phyloP scores from a whole-genome alignment of 2,113 vertebrate species.

The Picathartes gymnocephalus region DNA sequence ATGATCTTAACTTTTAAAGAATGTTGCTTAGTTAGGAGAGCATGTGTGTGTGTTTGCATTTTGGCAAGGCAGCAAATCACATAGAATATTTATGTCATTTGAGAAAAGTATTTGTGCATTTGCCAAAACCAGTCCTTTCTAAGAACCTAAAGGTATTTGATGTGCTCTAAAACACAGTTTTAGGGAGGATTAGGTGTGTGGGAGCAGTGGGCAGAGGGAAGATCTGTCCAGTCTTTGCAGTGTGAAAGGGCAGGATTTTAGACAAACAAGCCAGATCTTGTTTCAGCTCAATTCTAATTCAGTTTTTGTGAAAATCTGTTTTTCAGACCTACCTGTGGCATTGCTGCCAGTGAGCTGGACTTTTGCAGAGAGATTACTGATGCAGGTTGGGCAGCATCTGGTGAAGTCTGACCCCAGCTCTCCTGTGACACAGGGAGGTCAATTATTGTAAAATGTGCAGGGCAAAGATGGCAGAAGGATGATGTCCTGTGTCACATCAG shows the following conservation, averaged over 20 bases:
- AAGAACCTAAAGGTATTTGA: background rate
- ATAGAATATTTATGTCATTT: background rate
- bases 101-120: background rate
- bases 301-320: background rate
- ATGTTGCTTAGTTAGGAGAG: background rate
- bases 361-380: background rate
- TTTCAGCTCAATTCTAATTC: background rate
- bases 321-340: background rate
- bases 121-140: background rate
- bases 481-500: background rate
- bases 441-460: background rate
- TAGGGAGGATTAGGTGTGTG: background rate
- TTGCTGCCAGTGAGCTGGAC: background rate
- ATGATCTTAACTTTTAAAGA: background rate
- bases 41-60: background rate
- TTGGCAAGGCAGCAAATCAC: conserved; percentile 39
- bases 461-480: background rate
- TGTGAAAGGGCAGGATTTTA: background rate
- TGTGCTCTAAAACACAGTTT: background rate
- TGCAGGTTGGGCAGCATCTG: background rate
- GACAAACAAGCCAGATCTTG: background rate
- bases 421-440: background rate
- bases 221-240: background rate
- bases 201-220: background rate
- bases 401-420: background rate